Conservation (phyloP, 2,888 invertebrate species). For the Ametastegia equiseti region DNA sequence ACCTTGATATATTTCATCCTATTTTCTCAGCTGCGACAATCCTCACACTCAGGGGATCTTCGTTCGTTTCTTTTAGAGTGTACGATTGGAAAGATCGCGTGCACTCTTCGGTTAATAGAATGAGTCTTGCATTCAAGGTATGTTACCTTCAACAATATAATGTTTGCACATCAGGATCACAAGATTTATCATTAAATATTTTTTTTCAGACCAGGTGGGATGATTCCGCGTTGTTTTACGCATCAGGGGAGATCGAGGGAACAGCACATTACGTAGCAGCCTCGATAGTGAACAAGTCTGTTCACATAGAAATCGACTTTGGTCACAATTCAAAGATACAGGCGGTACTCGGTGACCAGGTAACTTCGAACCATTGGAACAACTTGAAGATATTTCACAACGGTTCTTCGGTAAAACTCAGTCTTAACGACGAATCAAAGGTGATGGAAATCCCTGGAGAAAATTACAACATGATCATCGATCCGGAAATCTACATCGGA, state of each 20-base stretch:
- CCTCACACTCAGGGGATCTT: constrained; percentile 92
- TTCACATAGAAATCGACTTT: constrained; percentile 92
- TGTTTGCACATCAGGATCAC: not conserved
- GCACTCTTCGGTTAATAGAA: constrained; percentile 90
- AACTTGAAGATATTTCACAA: constrained; percentile 92
- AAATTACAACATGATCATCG: constrained; percentile 88
- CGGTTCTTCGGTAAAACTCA: constrained; percentile 84
- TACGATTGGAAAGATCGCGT: constrained; percentile 96
- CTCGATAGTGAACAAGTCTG: constrained; percentile 88
- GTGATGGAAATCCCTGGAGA: constrained; percentile 85
- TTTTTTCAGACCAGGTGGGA: constrained; percentile 88
- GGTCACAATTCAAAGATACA: constrained; percentile 87
- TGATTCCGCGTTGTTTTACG: constrained; percentile 94
- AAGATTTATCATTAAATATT: not conserved
- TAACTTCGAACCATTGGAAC: constrained; percentile 91
- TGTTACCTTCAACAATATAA: constrained; percentile 53
- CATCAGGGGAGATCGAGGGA: constrained; percentile 92
- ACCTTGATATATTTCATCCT: too few species aligned
- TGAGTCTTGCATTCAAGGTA: constrained; percentile 93
- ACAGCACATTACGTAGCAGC: constrained; percentile 94
- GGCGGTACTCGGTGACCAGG: constrained; percentile 82
- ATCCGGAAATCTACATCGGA: constrained; percentile 95
- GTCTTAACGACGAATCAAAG: constrained; percentile 86
- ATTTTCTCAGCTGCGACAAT: constrained; percentile 87
- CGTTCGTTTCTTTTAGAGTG: constrained; percentile 94